Conservation (phyloP, 2,113 vertebrate species). For the Chloroceryle aenea region DNA sequence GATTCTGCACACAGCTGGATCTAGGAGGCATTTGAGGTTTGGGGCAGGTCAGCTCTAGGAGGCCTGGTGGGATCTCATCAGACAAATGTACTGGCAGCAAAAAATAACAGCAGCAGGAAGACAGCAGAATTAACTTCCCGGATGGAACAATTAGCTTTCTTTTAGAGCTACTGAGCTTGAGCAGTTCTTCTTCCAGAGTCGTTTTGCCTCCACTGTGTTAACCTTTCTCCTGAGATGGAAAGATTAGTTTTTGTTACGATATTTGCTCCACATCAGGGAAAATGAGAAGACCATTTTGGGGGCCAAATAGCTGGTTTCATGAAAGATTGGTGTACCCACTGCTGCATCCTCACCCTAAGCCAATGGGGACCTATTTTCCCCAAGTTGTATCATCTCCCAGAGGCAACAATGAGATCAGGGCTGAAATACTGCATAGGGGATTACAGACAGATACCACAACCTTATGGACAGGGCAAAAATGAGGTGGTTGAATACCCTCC, state of each 20-base stretch:
- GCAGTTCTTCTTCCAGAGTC: neutral
- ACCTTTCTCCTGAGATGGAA: neutral
- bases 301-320: neutral
- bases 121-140: neutral
- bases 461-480: rapidly evolving
- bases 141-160: neutral
- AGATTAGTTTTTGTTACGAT: neutral
- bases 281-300: neutral
- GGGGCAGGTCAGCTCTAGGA: neutral
- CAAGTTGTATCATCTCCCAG: neutral
- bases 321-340: neutral
- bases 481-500: neutral
- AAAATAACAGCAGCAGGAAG: neutral
- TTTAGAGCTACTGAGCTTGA: neutral
- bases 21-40: neutral
- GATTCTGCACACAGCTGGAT: neutral
- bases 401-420: neutral
- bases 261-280: neutral
- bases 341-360: neutral
- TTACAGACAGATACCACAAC: neutral
- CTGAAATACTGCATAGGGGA: neutral
- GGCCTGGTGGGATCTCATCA: neutral
- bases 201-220: neutral
- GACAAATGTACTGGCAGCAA: neutral
- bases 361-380: neutral